Evolutionary conservation across 2,113 vertebrate genomes (phyloP), one percentile per base, ranked within the genome.

Genomic region (Nanorana parkeri): DNA sequence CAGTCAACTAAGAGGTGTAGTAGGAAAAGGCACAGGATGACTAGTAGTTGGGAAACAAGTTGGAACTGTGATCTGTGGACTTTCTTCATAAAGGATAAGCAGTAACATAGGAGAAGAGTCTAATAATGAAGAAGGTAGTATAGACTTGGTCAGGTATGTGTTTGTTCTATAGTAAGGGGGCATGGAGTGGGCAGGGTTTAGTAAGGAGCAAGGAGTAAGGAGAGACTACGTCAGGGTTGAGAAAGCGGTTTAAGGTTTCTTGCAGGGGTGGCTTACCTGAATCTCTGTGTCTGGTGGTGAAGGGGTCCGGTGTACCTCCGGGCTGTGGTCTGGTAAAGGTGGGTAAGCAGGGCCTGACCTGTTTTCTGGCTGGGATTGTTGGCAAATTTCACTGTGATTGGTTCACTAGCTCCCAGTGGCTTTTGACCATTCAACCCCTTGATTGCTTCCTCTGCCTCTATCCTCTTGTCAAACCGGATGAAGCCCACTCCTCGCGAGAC

Each of bases 341-440:
- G 96, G 64, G 96, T 97, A 81, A 98, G 95, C 89, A 98, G 92
- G 0, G 96, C 94, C 90, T 97, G 96, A 80, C 96, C 96, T 0
- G 97, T 95, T 90, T 97, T 98, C 94, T 98, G 97, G 83, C 97
- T 98, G 1, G 97, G 96, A 89, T 96, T 97, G 93, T 98, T 98
- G 90, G 97, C 96, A 1, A 98, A 98, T 90, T 98, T 98, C 89
- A 98, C 96, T 1, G 96, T 98, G 91, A 98, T 98, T 89, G 97
- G 97, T 86, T 98, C 97, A 0, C 95, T 91, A 0, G 97, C 96
- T 0, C 97, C 96, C 84, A 98, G 90, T 0, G 96, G 96, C 84
- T 98, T 98, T 91, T 98, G 97, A 71, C 96, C 97, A 0, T 98
- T 97, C 89, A 98, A 92, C 63, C 96, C 97, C 84, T 97, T 97